Base-by-base conservation (phyloP, 1,140 invertebrate species). In the Neodiprion fabricii region DNA sequence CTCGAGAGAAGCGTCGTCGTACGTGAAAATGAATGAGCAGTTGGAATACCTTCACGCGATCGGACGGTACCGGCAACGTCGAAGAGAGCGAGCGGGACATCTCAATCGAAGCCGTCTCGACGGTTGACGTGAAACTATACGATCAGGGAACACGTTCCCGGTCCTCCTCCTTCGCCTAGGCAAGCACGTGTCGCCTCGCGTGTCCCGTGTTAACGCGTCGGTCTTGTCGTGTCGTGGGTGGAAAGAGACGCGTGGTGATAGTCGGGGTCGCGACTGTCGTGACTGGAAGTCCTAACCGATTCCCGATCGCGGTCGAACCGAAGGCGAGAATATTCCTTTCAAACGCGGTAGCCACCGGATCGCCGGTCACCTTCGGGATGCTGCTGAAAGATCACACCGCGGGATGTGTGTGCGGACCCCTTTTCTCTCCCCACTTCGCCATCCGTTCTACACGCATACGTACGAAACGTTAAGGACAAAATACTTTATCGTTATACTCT, bases 101-200 rank as follows among this genome's bases (percentile, higher is more conserved):
- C 53, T 61, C 53, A 61, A 61, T 61, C 53, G 53, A 61, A 61
- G 4, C 11, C 53, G 11, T 61, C 11, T 40, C 5, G 28, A 40
- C 28, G 28, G 1, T 17, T 14, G 53, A 14, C 53, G 53, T 61
- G 53, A 61, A 61, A 61, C 28, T 40, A 40, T 40, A 40, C 53
- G 53, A 61, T 61, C 53, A 61, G 5, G 53, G 53, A 61, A 61
- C 53, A 61, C 53, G 53, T 14, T 61, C n/a, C 53, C 9, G 53
- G 3, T 61, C 53, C 53, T 61, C 17, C 17, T 21, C 5, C 28
- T 40, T 40, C 5, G 28, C 28, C 28, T 40, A 40, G 28, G 28
- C 28, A 40, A 61, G 53, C 53, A 61, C 53, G 53, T 61, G 53
- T 61, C 53, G 53, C 53, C n/a, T 61, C 53, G 53, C 53, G 53